Evolutionary conservation across 2,113 vertebrate genomes (phyloP).

Genomic region (Dicaeum eximium): DNA sequence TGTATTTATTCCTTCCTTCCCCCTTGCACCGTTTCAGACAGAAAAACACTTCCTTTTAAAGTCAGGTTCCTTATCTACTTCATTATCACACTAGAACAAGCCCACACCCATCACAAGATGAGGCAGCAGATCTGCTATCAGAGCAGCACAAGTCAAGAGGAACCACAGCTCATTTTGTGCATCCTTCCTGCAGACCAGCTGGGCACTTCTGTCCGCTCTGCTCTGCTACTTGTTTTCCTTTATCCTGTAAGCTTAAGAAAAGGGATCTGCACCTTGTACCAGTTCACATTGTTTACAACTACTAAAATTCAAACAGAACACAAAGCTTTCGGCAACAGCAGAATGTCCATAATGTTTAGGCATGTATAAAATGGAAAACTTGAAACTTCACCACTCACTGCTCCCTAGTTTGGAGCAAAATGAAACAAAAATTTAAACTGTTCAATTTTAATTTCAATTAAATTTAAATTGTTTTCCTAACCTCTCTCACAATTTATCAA

Average conservation of each 20-base stretch:
- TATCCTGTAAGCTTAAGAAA: neutral
- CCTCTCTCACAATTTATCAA: neutral
- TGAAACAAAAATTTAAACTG: neutral
- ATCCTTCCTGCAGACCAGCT: neutral
- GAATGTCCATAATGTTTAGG: neutral
- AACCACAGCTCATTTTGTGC: neutral
- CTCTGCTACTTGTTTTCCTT: neutral
- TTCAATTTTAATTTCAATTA: neutral
- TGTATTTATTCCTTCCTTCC: neutral
- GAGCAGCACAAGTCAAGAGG: neutral
- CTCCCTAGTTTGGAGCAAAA: neutral
- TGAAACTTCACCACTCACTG: neutral
- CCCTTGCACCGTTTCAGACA: fast-evolving
- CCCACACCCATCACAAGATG: neutral
- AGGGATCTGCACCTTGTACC: neutral
- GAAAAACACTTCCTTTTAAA: neutral
- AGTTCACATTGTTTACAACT: fast-evolving
- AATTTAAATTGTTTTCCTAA: neutral
- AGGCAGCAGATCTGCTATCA: neutral
- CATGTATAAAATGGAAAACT: neutral
- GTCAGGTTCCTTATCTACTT: neutral
- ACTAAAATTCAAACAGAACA: neutral
- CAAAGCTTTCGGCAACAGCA: neutral
- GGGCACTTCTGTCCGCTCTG: neutral
- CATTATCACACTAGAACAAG: neutral